These are phyloP conservation scores for Microtus richardsoni DNA, from an alignment of 2,113 vertebrate genomes.

Conservation along the genomic window DNA sequence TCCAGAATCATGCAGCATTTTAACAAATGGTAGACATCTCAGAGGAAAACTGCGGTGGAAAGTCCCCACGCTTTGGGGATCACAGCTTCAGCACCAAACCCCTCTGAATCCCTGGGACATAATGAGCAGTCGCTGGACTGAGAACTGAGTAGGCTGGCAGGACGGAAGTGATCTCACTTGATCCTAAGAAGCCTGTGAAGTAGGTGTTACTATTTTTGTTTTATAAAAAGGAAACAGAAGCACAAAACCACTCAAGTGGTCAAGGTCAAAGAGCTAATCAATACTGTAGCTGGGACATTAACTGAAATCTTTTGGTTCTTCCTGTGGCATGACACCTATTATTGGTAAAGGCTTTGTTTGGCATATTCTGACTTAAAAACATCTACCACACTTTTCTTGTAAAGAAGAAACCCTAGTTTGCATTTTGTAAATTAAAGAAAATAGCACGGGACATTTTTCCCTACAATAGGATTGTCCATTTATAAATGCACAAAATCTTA, in stretches of 20 bases:
- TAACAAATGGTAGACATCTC: neutral
- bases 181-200: neutral
- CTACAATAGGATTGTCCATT: neutral
- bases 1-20: neutral
- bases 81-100: neutral
- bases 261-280: conserved; percentile 1
- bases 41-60: neutral
- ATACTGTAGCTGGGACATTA: neutral
- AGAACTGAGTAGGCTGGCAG: neutral
- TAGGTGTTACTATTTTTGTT: conserved; percentile 8
- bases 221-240: conserved; percentile 4
- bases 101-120: neutral
- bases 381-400: neutral
- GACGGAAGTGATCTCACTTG: neutral
- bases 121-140: neutral
- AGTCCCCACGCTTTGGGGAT: no score
- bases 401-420: conserved; percentile 32
- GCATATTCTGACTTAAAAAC: neutral
- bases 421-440: neutral
- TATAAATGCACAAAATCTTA: neutral
- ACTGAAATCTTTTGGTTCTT: neutral
- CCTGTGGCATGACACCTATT: neutral
- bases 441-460: neutral
- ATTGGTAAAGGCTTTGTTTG: neutral
- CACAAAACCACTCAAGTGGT: neutral